A percentile compares a stretch with the other conserved stretches of the same genome.
These are phyloP conservation scores for Dryadula phaetusa DNA, from an alignment of 2,888 invertebrate genomes.

Conservation along the genomic window DNA sequence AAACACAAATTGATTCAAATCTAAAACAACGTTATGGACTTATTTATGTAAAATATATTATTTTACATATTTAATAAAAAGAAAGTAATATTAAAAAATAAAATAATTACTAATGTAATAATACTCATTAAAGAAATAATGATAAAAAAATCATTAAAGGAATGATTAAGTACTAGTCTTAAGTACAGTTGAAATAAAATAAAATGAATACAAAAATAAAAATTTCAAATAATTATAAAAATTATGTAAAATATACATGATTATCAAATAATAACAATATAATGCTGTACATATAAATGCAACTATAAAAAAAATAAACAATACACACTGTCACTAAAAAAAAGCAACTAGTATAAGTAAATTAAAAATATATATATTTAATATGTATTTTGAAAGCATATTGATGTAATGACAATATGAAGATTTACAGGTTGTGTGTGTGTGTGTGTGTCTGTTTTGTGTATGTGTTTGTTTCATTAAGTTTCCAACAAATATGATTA, in stretches of 20 bases:
- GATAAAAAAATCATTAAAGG: slow-evolving; percentile 4
- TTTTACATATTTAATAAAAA: too few relatives aligned
- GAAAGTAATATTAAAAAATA: background rate
- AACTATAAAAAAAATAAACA: background rate
- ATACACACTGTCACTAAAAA: background rate
- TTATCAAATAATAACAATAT: background rate
- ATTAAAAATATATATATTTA: too few relatives aligned
- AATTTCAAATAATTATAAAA: background rate
- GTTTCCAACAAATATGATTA: too few relatives aligned
- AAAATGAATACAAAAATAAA: background rate
- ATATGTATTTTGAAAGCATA: background rate
- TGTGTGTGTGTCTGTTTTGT: background rate
- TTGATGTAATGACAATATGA: background rate
- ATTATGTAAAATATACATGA: too few relatives aligned
- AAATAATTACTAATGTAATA: background rate
- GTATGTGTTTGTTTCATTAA: background rate
- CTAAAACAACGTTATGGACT: background rate
- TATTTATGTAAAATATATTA: background rate
- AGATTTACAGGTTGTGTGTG: background rate
- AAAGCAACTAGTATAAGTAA: background rate
- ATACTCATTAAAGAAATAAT: slow-evolving; percentile 1
- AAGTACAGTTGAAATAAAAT: background rate
- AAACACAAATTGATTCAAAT: too few relatives aligned
- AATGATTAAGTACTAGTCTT: slow-evolving; percentile 21
- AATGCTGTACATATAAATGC: background rate